phyloP scores from a whole-genome alignment of 2,113 vertebrate species.

The Chrysemys picta region DNA sequence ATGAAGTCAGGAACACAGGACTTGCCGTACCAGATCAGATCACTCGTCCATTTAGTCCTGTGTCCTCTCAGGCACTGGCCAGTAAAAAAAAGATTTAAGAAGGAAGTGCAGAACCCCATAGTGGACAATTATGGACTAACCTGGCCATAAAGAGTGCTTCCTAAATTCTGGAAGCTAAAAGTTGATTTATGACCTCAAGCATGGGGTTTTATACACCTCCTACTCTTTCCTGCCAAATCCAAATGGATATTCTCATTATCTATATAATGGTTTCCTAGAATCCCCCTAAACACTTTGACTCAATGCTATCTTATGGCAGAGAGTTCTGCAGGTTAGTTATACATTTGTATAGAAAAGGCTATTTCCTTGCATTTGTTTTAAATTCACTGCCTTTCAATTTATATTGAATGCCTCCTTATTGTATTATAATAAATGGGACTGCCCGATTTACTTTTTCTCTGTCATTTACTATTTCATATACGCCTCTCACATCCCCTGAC shows the following conservation, averaged over 20 bases:
- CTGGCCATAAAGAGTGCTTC: not conserved
- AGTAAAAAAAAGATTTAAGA: not conserved
- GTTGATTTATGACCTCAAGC: not conserved
- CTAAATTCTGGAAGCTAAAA: not conserved
- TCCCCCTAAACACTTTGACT: not conserved
- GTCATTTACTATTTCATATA: not conserved
- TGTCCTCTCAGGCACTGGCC: not conserved
- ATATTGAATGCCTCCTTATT: not conserved
- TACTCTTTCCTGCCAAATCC: not conserved
- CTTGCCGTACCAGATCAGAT: not conserved
- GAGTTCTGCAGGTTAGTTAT: not conserved
- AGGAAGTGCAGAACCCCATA: not conserved
- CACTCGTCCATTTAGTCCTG: not conserved
- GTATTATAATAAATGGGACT: not conserved
- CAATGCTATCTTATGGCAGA: not conserved
- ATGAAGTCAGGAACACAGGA: not conserved
- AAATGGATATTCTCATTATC: not conserved
- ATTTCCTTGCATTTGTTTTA: not conserved
- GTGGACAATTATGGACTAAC: not conserved
- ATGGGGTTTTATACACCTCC: not conserved
- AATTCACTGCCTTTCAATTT: not conserved
- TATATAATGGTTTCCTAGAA: not conserved
- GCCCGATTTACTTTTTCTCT: not conserved
- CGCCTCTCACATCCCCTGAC: not conserved
- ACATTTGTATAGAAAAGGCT: not conserved